Evolutionary conservation across 2,797 vertebrate species (phyloP).

Genomic region (Girardinus metallicus): DNA sequence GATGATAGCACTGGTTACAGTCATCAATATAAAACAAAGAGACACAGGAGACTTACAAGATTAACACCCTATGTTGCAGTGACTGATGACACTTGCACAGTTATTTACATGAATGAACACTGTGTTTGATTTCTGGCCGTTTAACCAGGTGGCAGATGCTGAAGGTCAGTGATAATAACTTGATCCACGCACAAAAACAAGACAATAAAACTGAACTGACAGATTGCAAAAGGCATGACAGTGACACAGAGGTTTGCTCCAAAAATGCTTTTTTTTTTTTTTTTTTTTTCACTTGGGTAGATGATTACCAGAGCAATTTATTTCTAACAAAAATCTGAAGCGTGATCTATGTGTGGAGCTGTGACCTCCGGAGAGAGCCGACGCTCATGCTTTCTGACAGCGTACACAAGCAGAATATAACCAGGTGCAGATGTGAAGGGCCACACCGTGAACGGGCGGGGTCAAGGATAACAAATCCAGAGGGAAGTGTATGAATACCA

Average conservation of each 20-base stretch:
- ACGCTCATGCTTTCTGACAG: slow-evolving; percentile 16
- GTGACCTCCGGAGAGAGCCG: slow-evolving; percentile 24
- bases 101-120: slow-evolving; percentile 45
- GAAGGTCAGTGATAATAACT: slow-evolving; percentile 14
- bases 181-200: slow-evolving; percentile 29
- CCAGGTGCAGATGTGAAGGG: slow-evolving; percentile 54
- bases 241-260: slow-evolving; percentile 35
- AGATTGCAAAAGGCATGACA: slow-evolving; percentile 59
- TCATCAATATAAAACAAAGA: slow-evolving; percentile 66
- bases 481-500: slow-evolving; percentile 44
- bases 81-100: slow-evolving; percentile 2
- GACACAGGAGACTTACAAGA: slow-evolving; percentile 39
- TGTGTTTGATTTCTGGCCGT: slow-evolving; percentile 21
- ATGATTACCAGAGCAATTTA: slow-evolving; percentile 17
- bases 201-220: slow-evolving; percentile 42
- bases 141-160: slow-evolving; percentile 36
- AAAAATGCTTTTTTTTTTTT: background rate
- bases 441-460: slow-evolving; percentile 26
- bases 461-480: slow-evolving; percentile 37
- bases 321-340: slow-evolving; percentile 49
- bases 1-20: slow-evolving; percentile 43
- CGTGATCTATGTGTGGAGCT: slow-evolving; percentile 28
- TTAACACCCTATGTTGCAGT: slow-evolving; percentile 37
- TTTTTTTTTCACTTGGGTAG: background rate
- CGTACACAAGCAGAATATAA: slow-evolving; percentile 21